Base-by-base conservation (phyloP, 2,797 vertebrate genomes). In the Avahi laniger region DNA sequence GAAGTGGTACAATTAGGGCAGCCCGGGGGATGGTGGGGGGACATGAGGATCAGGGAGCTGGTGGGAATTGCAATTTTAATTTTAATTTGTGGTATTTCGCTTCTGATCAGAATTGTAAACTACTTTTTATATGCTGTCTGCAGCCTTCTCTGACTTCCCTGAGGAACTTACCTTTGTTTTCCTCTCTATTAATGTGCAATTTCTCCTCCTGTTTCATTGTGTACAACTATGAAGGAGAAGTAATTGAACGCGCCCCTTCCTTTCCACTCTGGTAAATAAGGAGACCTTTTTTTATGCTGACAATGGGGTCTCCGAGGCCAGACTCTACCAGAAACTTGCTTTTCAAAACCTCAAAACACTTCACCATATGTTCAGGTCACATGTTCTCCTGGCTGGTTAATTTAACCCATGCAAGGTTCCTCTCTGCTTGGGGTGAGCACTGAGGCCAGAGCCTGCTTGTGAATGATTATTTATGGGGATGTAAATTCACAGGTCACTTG, bases 311-410 rank as follows among this genome's bases (percentile, higher is more conserved):
- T 98, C 95, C 85, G 98, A 97, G 97, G 97, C 97, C 97, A 98
- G 97, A 46, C 95, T 98, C 98, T 98, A 98, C 92, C 98, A 98
- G 98, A 97, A 96, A 95, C 98, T 98, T 96, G 94, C 75, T 97
- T 98, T 94, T 98, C 95, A 96, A 98, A 98, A 98, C 69, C 98
- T 97, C 98, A 83, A 97, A 98, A 97, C 98, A 91, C 95, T 96
- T 97, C 89, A 93, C 98, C 98, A 98, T 98, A 98, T 98, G 98
- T 98, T 98, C 97, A 89, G 89, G 93, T 98, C 96, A 92, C 92
- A 91, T 97, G 93, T 98, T 96, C 91, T 89, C 87, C 87, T 94
- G 95, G 88, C 95, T 98, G 97, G 94, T 98, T 98, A 94, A 96
- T 97, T 98, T 98, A 98, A 98, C 98, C 97, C 96, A 67, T 98